phyloP scores from a whole-genome alignment of 2,888 invertebrate species.

The Coelogynopora nodosa region DNA sequence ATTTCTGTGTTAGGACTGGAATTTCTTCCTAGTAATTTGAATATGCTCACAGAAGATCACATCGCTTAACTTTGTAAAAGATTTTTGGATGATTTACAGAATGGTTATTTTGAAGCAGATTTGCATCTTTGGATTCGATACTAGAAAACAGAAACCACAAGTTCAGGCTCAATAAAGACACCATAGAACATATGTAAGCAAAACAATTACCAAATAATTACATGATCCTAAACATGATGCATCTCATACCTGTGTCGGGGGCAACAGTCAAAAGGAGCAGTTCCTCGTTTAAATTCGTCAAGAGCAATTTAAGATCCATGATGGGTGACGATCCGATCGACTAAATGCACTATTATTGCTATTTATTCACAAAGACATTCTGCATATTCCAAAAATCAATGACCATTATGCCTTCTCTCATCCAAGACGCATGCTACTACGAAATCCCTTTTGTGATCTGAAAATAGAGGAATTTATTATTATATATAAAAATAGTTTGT shows the following conservation, averaged over 20 bases:
- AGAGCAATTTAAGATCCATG: neutral
- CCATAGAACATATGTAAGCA: neutral
- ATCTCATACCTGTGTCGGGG: neutral
- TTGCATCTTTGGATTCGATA: neutral
- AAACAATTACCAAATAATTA: neutral
- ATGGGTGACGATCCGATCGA: neutral
- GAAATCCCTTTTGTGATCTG: neutral
- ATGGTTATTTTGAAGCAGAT: neutral
- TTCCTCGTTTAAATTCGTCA: neutral
- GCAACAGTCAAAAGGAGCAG: neutral
- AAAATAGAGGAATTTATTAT: too few relatives aligned
- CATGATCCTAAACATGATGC: neutral
- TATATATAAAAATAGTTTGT: too few relatives aligned
- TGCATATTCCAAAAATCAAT: neutral
- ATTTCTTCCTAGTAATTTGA: constrained; percentile 2
- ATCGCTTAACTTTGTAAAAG: constrained; percentile 14
- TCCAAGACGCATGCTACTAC: constrained; percentile 10
- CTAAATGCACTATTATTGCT: constrained; percentile 11
- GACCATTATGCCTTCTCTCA: neutral
- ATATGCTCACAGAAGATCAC: constrained; percentile 7
- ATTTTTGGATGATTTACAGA: neutral
- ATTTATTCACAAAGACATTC: neutral
- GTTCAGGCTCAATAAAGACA: neutral
- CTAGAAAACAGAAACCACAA: neutral
- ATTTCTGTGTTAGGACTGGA: constrained; percentile 9